Evolutionary conservation across 2,113 vertebrate species (phyloP).

Genomic region (Actinemys pallida): DNA sequence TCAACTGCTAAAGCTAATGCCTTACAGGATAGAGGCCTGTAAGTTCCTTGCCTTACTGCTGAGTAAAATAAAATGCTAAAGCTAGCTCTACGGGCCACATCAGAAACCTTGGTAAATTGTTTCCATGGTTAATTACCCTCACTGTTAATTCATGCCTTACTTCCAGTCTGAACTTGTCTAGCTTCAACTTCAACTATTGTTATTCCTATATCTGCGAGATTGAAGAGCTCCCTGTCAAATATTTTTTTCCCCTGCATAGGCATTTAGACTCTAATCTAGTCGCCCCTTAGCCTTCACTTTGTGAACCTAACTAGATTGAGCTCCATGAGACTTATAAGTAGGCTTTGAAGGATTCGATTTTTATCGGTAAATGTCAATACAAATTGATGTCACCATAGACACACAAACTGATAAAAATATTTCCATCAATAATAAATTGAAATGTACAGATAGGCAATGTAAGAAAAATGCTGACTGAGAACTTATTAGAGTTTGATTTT

Average conservation of each 20-base stretch:
- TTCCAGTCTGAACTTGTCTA: neutral
- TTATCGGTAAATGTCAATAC: neutral
- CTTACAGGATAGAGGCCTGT: neutral
- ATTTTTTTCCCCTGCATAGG: neutral
- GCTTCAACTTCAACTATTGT: neutral
- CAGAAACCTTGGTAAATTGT: neutral
- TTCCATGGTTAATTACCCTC: neutral
- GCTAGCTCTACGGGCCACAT: neutral
- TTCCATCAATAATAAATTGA: neutral
- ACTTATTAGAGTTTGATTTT: neutral
- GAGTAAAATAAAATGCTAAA: neutral
- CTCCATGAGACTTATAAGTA: neutral
- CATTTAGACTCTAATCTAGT: neutral
- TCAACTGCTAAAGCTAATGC: neutral
- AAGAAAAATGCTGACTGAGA: neutral
- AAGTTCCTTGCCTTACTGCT: neutral
- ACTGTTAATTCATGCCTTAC: neutral
- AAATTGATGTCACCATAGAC: neutral
- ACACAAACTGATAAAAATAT: neutral
- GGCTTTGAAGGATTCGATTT: neutral
- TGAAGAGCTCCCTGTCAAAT: neutral
- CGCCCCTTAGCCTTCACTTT: neutral
- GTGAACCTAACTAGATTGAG: neutral
- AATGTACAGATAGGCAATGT: neutral
- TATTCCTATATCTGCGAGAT: neutral